Percentiles rank a stretch among this genome's conserved stretches.
Evolutionary conservation across 2,113 vertebrate species (phyloP).

Genomic region (Lota lota): DNA sequence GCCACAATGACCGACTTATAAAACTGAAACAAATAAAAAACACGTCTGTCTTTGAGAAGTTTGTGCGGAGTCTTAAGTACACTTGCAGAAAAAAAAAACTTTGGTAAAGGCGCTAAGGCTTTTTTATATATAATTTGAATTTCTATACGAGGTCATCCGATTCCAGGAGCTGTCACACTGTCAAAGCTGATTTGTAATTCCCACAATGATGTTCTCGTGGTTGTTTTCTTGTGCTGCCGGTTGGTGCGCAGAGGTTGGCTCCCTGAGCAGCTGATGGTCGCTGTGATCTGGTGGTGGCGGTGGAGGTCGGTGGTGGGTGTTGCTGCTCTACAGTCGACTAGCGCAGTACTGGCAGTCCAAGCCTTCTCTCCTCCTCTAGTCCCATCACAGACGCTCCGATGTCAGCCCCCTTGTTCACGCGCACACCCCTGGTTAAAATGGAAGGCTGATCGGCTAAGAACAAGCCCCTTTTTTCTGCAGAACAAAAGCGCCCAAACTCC

Average conservation of each 20-base stretch:
- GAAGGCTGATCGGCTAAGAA: constrained; percentile 71
- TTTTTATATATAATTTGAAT: constrained; percentile 16
- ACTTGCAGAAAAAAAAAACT: constrained; percentile 35
- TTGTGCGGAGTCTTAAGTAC: constrained; percentile 38
- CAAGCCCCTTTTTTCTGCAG: constrained; percentile 72
- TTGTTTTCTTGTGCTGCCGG: neutral
- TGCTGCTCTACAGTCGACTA: constrained; percentile 26
- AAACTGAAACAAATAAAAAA: too few species aligned
- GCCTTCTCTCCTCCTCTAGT: constrained; percentile 67
- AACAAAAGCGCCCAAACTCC: constrained; percentile 72
- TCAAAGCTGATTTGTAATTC: constrained; percentile 32
- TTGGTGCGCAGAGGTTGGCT: neutral
- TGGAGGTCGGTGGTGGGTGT: constrained; percentile 6
- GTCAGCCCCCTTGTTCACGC: constrained; percentile 55
- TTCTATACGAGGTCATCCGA: constrained; percentile 24
- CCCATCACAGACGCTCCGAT: constrained; percentile 69
- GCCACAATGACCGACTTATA: neutral
- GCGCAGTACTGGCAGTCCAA: constrained; percentile 38
- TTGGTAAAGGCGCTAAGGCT: neutral
- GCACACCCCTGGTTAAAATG: constrained; percentile 70
- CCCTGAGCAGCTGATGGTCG: constrained; percentile 4
- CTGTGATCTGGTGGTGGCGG: too few species aligned
- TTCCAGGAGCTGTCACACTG: constrained; percentile 10
- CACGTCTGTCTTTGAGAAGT: neutral
- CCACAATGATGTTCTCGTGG: neutral